A percentile compares a stretch with the other conserved stretches of the same genome.
Evolutionary conservation across 2,113 vertebrate genomes (phyloP).

Genomic region (Leptodactylus fuscus): DNA sequence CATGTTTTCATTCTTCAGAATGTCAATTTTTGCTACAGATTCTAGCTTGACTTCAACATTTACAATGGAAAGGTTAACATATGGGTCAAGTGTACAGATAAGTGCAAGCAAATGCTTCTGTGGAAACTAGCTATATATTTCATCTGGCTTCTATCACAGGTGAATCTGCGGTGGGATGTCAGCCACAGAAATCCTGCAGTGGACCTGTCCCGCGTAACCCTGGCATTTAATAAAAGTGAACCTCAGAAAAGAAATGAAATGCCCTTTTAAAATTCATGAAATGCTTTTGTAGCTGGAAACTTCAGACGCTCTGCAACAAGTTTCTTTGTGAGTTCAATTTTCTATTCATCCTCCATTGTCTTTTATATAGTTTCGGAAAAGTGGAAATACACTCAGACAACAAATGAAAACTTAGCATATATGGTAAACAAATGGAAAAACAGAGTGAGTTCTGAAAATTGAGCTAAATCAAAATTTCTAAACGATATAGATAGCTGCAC

Average conservation of each 20-base stretch:
- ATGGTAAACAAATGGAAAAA: slow-evolving; percentile 19
- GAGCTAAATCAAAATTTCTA: slow-evolving; percentile 27
- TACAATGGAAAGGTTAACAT: too few species aligned
- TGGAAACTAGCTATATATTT: too few species aligned
- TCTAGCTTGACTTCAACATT: too few species aligned
- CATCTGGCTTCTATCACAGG: too few species aligned
- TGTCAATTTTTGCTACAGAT: too few species aligned
- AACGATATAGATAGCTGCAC: slow-evolving; percentile 27
- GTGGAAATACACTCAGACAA: background rate
- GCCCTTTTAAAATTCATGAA: background rate
- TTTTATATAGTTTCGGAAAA: slow-evolving; percentile 8
- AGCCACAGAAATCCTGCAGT: too few species aligned
- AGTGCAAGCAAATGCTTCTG: too few species aligned
- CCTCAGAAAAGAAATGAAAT: background rate
- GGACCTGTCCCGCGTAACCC: too few species aligned
- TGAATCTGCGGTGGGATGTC: too few species aligned
- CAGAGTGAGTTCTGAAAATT: slow-evolving; percentile 20
- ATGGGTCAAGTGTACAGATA: too few species aligned
- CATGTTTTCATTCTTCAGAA: too few species aligned
- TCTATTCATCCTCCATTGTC: background rate
- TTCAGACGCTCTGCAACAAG: background rate
- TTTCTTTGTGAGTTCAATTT: background rate
- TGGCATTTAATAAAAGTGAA: too few species aligned
- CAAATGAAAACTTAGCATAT: slow-evolving; percentile 12
- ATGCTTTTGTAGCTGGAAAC: background rate